Evolutionary conservation across 2,113 vertebrate genomes (phyloP), one percentile per base, ranked within the genome.

Genomic region (Syngnathus floridae): DNA sequence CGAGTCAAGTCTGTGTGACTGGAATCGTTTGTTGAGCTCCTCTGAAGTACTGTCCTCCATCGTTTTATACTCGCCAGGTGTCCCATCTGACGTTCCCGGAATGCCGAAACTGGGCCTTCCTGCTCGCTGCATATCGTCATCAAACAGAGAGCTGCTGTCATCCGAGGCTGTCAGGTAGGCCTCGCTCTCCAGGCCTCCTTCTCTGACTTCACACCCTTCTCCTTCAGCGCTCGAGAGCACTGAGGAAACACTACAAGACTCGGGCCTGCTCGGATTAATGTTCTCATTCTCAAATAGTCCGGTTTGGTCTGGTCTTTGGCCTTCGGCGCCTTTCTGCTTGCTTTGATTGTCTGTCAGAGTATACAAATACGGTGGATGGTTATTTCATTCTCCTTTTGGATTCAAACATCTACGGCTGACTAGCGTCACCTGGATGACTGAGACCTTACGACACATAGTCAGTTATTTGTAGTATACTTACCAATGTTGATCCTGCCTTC

Each of bases 61-160:
- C 65, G 70, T 81, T 38, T 26, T 57, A 62, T 9, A 45, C 0
- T n/a, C 19, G 16, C 37, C 45, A 43, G 66, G 72, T n/a, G 11
- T 62, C 7, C 56, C 71, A 12, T 64, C 56, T 64, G 70, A 45
- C 63, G 31, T 46, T 57, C 73, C 7, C 35, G 49, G 49, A 31
- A 65, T 0, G 19, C 1, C 52, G 64, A 68, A 5, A 66, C 75
- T 1, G 19, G 72, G 41, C 0, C 76, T 40, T 6, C 72, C 86
- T 4, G 74, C 72, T 12, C 76, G 89, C 80, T 91, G 93, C 82
- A 92, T 91, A 74, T 97, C 94, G 43, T 96, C 94, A 45, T 96
- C 95, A 56, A 95, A 95, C 4, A 96, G 67, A 37, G 95, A 96
- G 80, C 94, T 94, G 80, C 93, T 98, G 86, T 98, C 95, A 14